These are phyloP conservation scores for Echeneis naucrates DNA, from an alignment of 2,797 vertebrate species.

Conservation along the genomic window DNA sequence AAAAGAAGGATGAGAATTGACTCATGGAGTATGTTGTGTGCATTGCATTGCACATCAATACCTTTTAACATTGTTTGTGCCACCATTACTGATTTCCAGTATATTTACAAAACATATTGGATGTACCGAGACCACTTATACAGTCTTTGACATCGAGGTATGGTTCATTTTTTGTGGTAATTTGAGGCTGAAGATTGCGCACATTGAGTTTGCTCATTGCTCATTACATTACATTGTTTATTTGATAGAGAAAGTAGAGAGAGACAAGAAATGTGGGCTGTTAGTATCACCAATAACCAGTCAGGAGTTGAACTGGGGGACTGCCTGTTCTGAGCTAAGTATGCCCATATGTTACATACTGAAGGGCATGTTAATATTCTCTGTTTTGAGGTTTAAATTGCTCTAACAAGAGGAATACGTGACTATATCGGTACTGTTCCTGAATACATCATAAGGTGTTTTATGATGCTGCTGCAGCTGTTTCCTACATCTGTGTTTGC, in stretches of 20 bases:
- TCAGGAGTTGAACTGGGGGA: no score
- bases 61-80: neutral
- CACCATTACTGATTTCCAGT: neutral
- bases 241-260: no score
- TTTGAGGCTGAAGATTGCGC: neutral
- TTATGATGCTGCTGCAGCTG: neutral
- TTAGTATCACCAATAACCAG: no score
- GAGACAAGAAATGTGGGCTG: no score
- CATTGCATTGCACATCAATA: neutral
- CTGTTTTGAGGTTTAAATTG: no score
- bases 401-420: neutral
- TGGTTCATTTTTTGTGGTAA: neutral
- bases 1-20: neutral
- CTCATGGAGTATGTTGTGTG: neutral
- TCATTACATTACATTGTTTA: no score
- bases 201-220: no score
- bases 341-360: no score
- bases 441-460: neutral
- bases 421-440: neutral
- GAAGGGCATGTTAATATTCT: no score
- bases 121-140: neutral
- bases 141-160: neutral
- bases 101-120: neutral
- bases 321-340: no score
- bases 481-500: neutral